Conservation (phyloP, 2,888 invertebrate genomes). For the Phragmatobia fuliginosa region DNA sequence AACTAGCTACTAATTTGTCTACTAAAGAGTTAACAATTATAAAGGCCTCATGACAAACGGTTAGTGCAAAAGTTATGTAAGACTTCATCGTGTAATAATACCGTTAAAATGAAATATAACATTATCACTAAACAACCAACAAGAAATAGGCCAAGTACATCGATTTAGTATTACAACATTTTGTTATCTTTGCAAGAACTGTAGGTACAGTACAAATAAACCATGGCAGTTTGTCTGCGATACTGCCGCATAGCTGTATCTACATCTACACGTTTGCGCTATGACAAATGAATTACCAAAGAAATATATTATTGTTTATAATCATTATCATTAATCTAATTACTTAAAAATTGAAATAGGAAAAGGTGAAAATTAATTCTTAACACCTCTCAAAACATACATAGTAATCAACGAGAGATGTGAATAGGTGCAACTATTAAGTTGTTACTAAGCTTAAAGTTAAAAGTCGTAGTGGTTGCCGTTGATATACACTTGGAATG, state of each 20-base stretch:
- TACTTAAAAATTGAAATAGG: background rate
- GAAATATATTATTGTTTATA: background rate
- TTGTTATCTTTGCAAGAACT: constrained; percentile 1
- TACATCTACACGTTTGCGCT: background rate
- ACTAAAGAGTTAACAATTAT: background rate
- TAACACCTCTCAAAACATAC: too few species aligned
- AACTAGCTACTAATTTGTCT: background rate
- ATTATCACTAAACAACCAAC: constrained; percentile 2
- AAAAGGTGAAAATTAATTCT: too few species aligned
- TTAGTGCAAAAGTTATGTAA: background rate
- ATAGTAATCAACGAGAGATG: too few species aligned
- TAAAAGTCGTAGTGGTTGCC: background rate
- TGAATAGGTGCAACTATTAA: too few species aligned
- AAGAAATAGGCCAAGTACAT: constrained; percentile 12
- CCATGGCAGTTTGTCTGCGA: background rate
- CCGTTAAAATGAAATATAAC: background rate
- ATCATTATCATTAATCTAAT: background rate
- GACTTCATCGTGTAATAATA: background rate
- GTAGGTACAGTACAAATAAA: background rate
- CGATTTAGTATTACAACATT: constrained; percentile 4
- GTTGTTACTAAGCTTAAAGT: too few species aligned
- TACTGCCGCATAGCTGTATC: constrained; percentile 3
- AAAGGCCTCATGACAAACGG: background rate
- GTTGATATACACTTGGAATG: background rate
- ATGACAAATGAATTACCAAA: background rate